A percentile compares a stretch with the other conserved stretches of the same genome.
These are phyloP conservation scores for Sebastes reedi DNA, from an alignment of 2,797 vertebrate species.

Conservation along the genomic window DNA sequence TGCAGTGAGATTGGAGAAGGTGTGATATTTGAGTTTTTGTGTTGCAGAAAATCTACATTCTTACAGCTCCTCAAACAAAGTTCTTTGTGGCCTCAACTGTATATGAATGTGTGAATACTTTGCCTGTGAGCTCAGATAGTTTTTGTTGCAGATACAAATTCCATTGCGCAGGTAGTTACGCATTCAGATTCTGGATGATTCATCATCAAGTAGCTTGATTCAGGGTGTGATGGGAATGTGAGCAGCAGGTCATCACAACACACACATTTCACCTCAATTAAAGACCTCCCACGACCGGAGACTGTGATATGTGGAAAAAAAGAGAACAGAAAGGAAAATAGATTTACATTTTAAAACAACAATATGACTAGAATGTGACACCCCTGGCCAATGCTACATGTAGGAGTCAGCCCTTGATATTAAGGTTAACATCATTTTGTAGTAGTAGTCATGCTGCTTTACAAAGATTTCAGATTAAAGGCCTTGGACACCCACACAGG, in stretches of 20 bases:
- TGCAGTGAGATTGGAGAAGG: slow-evolving; percentile 1
- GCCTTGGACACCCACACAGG: not conserved
- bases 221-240: not conserved
- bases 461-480: not conserved
- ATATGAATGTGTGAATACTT: not conserved
- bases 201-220: not conserved
- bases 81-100: not conserved
- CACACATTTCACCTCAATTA: slow-evolving; percentile 22
- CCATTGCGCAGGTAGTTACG: not conserved
- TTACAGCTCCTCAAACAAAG: not conserved
- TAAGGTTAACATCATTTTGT: not conserved
- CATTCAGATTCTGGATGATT: not conserved
- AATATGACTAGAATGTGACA: not conserved
- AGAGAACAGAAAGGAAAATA: not conserved
- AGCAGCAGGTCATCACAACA: slow-evolving; percentile 8
- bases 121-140: not conserved
- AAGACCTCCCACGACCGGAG: not conserved
- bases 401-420: not conserved
- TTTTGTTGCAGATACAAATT: not conserved
- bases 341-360: not conserved
- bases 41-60: not conserved
- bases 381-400: not conserved
- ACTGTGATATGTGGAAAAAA: slow-evolving; percentile 5
- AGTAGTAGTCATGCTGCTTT: not conserved
- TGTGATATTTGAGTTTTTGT: not conserved